These are phyloP conservation scores for Paradisaea rubra DNA, from an alignment of 2,113 vertebrate genomes.

Conservation along the genomic window DNA sequence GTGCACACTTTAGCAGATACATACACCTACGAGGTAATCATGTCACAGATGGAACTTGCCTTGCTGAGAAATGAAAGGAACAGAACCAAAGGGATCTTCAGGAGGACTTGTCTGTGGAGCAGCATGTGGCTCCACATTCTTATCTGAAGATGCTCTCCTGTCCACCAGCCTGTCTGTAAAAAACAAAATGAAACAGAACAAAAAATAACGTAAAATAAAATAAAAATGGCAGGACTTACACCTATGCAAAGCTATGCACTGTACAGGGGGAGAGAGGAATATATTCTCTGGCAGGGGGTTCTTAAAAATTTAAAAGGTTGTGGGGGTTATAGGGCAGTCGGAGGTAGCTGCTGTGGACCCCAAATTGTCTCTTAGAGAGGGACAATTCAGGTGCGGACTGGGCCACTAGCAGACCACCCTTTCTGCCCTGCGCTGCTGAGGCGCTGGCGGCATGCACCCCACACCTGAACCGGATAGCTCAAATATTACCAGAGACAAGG, in stretches of 20 bases:
- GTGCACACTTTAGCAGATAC: not conserved
- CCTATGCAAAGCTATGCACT: not conserved
- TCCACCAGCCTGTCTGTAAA: constrained; percentile 85
- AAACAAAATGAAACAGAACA: constrained; percentile 73
- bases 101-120: constrained; percentile 73
- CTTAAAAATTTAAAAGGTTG: too few relatives aligned
- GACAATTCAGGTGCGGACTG: too few relatives aligned
- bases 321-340: too few relatives aligned
- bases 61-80: constrained; percentile 91
- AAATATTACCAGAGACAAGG: too few relatives aligned
- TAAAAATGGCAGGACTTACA: constrained; percentile 46
- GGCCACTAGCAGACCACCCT: too few relatives aligned
- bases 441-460: too few relatives aligned
- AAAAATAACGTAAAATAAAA: constrained; percentile 76
- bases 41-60: constrained; percentile 85
- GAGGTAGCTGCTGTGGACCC: too few relatives aligned
- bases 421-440: too few relatives aligned
- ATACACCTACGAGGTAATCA: not conserved
- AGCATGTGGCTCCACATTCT: constrained; percentile 66
- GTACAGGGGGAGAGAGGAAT: not conserved
- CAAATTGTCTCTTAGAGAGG: too few relatives aligned
- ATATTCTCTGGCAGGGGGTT: not conserved
- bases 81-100: constrained; percentile 93
- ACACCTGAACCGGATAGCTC: too few relatives aligned
- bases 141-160: constrained; percentile 76